A percentile compares a stretch with the other conserved stretches of the same genome.
These are phyloP conservation scores for Archips xylosteana DNA, from an alignment of 2,888 invertebrate species.

Conservation along the genomic window DNA sequence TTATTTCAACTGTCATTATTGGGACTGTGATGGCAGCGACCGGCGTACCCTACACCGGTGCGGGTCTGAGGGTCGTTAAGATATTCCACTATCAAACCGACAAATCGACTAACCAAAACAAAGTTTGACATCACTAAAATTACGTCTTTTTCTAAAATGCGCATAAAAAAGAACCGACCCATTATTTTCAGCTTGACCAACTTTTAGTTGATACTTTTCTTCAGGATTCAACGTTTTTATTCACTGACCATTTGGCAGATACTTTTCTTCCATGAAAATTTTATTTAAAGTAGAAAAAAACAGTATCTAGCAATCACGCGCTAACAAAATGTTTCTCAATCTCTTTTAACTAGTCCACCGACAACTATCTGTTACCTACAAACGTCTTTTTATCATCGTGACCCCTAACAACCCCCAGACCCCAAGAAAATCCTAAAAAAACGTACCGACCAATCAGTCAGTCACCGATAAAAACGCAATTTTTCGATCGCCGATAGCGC, in stretches of 20 bases:
- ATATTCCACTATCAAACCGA: neutral
- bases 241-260: neutral
- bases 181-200: neutral
- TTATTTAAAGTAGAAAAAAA: neutral
- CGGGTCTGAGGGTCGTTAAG: neutral
- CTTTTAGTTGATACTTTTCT: too few relatives aligned
- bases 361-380: neutral
- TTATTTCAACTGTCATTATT: slow-evolving; percentile 27
- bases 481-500: neutral
- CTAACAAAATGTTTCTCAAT: neutral
- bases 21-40: slow-evolving; percentile 18
- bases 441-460: neutral
- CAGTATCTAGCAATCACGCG: neutral
- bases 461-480: neutral
- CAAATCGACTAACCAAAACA: neutral
- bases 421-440: neutral
- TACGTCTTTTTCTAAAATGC: neutral
- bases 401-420: neutral
- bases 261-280: neutral
- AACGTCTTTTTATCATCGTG: neutral
- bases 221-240: neutral
- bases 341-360: neutral
- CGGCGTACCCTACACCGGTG: slow-evolving; percentile 8
- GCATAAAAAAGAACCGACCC: neutral
- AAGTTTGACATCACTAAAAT: neutral